A percentile compares a stretch with the other conserved stretches of the same genome.
These are phyloP conservation scores for Dusona sp. DNA, from an alignment of 2,888 invertebrate genomes.

Conservation along the genomic window DNA sequence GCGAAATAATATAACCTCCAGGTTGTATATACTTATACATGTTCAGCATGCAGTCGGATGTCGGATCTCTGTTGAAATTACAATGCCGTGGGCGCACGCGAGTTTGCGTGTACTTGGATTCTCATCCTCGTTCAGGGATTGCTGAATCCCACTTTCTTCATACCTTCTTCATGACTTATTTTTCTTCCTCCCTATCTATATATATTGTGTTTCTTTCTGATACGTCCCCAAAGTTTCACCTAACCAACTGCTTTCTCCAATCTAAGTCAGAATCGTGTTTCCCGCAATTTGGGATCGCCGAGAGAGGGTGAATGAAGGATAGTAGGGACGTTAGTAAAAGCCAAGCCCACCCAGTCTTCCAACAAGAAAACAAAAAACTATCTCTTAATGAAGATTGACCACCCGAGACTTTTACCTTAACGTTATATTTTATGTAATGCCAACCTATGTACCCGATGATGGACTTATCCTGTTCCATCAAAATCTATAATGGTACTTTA, in stretches of 20 bases:
- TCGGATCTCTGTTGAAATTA: conserved; percentile 57
- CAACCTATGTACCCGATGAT: conserved; percentile 6
- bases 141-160: conserved; percentile 7
- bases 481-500: conserved; percentile 16
- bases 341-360: conserved; percentile 25
- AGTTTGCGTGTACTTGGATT: conserved; percentile 64
- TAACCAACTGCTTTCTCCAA: conserved; percentile 45
- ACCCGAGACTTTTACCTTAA: conserved; percentile 38
- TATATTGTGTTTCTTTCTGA: conserved; percentile 15
- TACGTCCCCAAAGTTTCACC: conserved; percentile 41
- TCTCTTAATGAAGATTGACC: conserved; percentile 63
- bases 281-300: conserved; percentile 37
- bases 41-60: conserved; percentile 12
- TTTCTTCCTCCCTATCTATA: neutral
- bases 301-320: conserved; percentile 44
- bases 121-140: conserved; percentile 48
- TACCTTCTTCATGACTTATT: conserved; percentile 18
- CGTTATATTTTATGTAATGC: conserved; percentile 18
- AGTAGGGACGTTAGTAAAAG: conserved; percentile 34
- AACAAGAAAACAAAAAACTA: conserved; percentile 21
- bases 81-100: conserved; percentile 63
- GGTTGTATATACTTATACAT: neutral
- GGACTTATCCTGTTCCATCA: conserved; percentile 16
- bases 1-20: conserved; percentile 4
- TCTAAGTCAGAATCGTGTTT: conserved; percentile 54